Evolutionary conservation across 2,113 vertebrate species (phyloP).

Genomic region (Connochaetes taurinus): DNA sequence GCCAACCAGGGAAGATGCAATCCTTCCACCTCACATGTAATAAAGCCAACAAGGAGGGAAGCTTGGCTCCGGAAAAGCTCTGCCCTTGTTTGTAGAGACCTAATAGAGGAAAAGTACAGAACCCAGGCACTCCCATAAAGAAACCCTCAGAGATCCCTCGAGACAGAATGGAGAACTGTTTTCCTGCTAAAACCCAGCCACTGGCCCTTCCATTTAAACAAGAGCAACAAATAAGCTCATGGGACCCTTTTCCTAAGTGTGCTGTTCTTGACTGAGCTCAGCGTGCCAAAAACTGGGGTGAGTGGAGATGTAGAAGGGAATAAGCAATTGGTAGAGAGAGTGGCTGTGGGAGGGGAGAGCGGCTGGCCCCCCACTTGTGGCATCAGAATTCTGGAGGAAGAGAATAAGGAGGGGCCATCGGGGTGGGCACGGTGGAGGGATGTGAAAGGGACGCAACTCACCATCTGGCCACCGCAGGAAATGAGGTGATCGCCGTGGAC

Average conservation of each 20-base stretch:
- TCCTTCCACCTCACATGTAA: background rate
- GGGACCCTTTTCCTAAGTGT: background rate
- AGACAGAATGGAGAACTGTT: background rate
- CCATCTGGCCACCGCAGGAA: slow-evolving; percentile 67
- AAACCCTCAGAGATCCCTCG: background rate
- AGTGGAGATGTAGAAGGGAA: background rate
- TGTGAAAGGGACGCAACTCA: background rate
- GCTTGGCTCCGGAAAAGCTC: background rate
- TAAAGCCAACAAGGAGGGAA: background rate
- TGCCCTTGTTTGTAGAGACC: background rate
- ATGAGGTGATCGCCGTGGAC: slow-evolving; percentile 83
- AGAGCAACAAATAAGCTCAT: background rate
- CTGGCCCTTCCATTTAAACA: background rate
- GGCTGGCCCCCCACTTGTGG: background rate
- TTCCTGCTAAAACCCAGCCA: background rate
- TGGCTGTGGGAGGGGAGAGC: background rate
- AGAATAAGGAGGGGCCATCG: background rate
- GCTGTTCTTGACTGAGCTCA: background rate
- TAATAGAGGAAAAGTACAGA: background rate
- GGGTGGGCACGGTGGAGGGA: background rate
- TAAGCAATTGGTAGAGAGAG: background rate
- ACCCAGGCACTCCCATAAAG: background rate
- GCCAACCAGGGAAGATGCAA: background rate
- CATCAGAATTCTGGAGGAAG: background rate
- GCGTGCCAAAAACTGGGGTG: background rate